Evolutionary conservation across 2,797 vertebrate species (phyloP).

Genomic region (Leuciscus waleckii): DNA sequence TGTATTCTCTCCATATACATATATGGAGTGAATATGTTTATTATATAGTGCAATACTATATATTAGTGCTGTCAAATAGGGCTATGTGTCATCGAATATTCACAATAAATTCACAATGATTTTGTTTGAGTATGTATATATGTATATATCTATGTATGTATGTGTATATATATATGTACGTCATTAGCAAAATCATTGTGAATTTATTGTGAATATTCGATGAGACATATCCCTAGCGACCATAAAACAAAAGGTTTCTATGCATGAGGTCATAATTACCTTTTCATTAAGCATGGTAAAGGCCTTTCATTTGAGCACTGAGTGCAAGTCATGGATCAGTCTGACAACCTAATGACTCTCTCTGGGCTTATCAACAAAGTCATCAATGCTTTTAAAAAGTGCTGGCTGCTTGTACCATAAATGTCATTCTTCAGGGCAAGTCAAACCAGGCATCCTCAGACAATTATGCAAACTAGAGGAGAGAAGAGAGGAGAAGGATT

Average conservation of each 20-base stretch:
- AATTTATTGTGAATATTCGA: neutral
- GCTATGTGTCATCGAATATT: too few species aligned
- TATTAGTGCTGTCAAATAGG: too few species aligned
- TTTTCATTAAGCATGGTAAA: conserved; percentile 32
- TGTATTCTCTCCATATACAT: too few species aligned
- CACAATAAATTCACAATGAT: too few species aligned
- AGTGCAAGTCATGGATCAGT: conserved; percentile 48
- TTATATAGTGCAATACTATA: too few species aligned
- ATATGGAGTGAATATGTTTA: too few species aligned
- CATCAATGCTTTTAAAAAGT: conserved; percentile 54
- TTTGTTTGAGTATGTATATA: too few species aligned
- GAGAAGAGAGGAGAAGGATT: conserved; percentile 8
- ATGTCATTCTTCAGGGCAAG: conserved; percentile 46
- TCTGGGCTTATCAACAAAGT: conserved; percentile 56
- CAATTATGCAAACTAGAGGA: conserved; percentile 40
- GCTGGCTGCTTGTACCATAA: conserved; percentile 35
- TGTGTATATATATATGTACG: too few species aligned
- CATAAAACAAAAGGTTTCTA: conserved; percentile 29
- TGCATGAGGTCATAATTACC: conserved; percentile 40
- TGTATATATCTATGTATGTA: too few species aligned
- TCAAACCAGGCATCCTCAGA: conserved; percentile 42
- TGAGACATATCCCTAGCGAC: neutral
- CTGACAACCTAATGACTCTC: conserved; percentile 53
- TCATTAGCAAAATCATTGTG: neutral
- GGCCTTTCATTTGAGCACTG: conserved; percentile 32